phyloP scores from a whole-genome alignment of 2,797 vertebrate species.

The Xerus rutilus region DNA sequence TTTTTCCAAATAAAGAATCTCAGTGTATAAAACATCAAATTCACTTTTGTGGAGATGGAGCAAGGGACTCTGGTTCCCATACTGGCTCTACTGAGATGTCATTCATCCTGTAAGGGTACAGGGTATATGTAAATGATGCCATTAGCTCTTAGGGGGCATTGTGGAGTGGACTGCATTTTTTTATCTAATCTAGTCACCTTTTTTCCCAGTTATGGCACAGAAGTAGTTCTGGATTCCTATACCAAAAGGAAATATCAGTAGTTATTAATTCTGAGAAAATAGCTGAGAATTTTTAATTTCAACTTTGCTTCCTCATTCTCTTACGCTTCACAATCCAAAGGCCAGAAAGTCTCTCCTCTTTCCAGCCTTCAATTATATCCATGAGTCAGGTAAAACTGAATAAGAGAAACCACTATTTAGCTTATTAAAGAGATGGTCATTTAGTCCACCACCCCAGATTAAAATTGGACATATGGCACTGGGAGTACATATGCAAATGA shows the following conservation, averaged over 20 bases:
- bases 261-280: not conserved
- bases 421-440: not conserved
- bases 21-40: not conserved
- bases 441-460: not conserved
- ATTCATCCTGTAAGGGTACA: not conserved
- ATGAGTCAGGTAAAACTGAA: not conserved
- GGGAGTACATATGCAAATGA: not conserved
- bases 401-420: not conserved
- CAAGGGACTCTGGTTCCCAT: not conserved
- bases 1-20: not conserved
- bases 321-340: not conserved
- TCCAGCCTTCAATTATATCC: not conserved
- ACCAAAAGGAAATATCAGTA: not conserved
- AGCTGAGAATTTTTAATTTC: not conserved
- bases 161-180: not conserved
- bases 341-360: not conserved
- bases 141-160: not conserved
- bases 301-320: not conserved
- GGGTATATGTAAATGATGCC: not conserved
- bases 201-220: not conserved
- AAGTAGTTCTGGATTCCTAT: not conserved
- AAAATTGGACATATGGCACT: not conserved
- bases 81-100: not conserved
- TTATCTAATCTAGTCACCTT: not conserved
- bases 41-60: not conserved